phyloP scores from a whole-genome alignment of 1,140 invertebrate species.

The Macrobrachium rosenbergii region DNA sequence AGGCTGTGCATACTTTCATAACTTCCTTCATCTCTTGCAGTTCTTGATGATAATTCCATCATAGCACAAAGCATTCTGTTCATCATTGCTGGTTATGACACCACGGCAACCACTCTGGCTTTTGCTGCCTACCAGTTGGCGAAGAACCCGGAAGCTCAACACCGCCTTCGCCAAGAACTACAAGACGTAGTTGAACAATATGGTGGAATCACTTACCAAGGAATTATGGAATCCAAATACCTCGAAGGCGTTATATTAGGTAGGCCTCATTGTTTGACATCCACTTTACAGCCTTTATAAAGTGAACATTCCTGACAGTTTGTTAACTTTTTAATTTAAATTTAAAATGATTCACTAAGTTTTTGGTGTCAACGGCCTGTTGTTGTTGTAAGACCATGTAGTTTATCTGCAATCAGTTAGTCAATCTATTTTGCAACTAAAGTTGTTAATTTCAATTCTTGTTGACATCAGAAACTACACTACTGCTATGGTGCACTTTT shows the following conservation, averaged over 20 bases:
- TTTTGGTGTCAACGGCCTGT: no score
- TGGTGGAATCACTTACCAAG: background rate
- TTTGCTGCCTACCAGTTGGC: conserved; percentile 68
- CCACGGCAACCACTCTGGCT: conserved; percentile 67
- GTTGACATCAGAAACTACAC: no score
- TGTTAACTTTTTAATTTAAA: no score
- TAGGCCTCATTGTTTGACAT: background rate
- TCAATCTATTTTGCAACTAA: no score
- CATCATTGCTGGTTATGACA: conserved; percentile 70
- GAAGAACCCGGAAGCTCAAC: conserved; percentile 68
- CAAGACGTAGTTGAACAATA: background rate
- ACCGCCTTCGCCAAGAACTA: conserved; percentile 20
- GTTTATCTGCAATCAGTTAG: no score
- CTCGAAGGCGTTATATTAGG: background rate
- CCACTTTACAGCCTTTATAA: no score
- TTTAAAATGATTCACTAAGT: no score
- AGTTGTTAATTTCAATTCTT: no score
- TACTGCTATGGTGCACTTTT: no score
- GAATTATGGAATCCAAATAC: background rate
- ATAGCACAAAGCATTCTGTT: conserved; percentile 68
- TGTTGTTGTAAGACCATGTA: no score
- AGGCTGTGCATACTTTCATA: background rate
- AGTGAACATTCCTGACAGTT: no score
- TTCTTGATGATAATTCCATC: conserved; percentile 33
- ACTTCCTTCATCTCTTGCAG: background rate